These are phyloP conservation scores for Chroicocephalus ridibundus DNA, from an alignment of 2,113 vertebrate species.

Conservation along the genomic window DNA sequence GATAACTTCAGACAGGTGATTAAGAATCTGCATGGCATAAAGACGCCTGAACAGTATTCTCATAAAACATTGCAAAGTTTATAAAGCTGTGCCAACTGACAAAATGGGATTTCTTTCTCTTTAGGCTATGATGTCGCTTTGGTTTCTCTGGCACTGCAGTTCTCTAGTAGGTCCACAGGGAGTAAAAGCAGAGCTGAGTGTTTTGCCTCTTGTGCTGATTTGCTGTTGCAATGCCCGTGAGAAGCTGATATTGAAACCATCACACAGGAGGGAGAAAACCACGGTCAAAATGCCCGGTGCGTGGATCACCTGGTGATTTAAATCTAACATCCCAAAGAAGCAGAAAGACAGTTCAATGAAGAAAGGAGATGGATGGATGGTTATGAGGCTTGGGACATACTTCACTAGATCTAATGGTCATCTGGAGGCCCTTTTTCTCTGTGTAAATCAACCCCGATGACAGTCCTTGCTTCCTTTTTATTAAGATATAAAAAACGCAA, in stretches of 20 bases:
- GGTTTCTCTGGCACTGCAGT: neutral
- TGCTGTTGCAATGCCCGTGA: neutral
- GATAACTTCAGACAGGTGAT: neutral
- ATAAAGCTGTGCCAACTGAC: neutral
- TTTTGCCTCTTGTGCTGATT: neutral
- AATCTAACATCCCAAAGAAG: neutral
- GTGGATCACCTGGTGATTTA: neutral
- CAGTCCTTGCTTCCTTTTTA: neutral
- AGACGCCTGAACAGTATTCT: neutral
- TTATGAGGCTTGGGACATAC: fast-evolving
- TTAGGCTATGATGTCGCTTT: neutral
- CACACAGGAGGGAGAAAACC: neutral
- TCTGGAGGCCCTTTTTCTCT: neutral
- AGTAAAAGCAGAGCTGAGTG: neutral
- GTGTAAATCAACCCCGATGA: neutral
- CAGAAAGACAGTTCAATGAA: neutral
- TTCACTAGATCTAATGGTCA: neutral
- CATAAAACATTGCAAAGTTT: neutral
- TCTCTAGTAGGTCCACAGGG: neutral
- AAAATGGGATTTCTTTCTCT: neutral
- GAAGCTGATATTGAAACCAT: neutral
- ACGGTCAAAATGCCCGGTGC: neutral
- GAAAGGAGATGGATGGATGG: neutral
- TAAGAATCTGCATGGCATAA: neutral
- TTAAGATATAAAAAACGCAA: neutral